These are phyloP conservation scores for Thunnus albacares DNA, from an alignment of 2,797 vertebrate species.

Conservation along the genomic window DNA sequence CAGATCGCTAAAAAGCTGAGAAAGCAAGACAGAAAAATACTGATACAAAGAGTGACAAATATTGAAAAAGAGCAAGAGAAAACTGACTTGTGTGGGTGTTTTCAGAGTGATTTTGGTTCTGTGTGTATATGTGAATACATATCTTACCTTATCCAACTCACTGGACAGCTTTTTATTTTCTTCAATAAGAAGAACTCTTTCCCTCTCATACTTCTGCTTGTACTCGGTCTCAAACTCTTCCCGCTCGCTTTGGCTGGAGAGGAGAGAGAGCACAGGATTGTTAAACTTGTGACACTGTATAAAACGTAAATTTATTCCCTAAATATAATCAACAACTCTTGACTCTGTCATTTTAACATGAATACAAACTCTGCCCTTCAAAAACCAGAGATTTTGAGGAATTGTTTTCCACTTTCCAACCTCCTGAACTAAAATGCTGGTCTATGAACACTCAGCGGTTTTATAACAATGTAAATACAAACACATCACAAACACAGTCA, in stretches of 20 bases:
- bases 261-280: slow-evolving; percentile 22
- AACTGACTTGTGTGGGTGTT: neutral
- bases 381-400: slow-evolving; percentile 13
- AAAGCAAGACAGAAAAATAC: slow-evolving; percentile 20
- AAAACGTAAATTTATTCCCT: slow-evolving; percentile 24
- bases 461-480: neutral
- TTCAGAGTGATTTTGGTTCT: neutral
- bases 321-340: slow-evolving; percentile 22
- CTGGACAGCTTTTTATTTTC: slow-evolving; percentile 96
- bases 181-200: slow-evolving; percentile 89
- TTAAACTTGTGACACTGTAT: slow-evolving; percentile 29
- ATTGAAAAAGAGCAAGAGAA: neutral
- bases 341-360: slow-evolving; percentile 2
- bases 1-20: slow-evolving; percentile 2
- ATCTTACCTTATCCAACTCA: slow-evolving; percentile 94
- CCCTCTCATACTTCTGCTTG: slow-evolving; percentile 96
- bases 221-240: slow-evolving; percentile 95
- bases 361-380: neutral
- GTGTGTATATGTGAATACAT: slow-evolving; percentile 2
- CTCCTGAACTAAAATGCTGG: neutral
- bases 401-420: neutral
- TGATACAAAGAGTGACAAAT: neutral
- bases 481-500: slow-evolving; percentile 9
- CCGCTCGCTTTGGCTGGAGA: slow-evolving; percentile 91
- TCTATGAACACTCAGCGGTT: neutral